phyloP scores from a whole-genome alignment of 2,888 invertebrate species.

The Apotomis capreana region DNA sequence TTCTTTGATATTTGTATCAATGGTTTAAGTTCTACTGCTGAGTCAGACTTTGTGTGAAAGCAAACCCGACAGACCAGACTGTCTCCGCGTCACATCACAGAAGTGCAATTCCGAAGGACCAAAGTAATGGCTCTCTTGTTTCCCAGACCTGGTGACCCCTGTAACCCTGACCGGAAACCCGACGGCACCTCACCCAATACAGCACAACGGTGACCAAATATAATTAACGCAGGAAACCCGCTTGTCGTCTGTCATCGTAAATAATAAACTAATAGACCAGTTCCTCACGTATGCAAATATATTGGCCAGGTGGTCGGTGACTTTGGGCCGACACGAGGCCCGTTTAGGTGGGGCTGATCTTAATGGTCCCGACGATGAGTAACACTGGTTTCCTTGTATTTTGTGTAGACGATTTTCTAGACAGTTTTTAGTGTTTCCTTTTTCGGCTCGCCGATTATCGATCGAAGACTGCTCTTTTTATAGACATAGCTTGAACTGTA shows the following conservation, averaged over 20 bases:
- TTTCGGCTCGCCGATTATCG: too few relatives aligned
- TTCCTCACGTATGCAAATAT: not conserved
- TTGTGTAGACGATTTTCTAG: not conserved
- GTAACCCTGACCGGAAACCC: too few relatives aligned
- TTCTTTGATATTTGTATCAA: too few relatives aligned
- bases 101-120: too few relatives aligned
- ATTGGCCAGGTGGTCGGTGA: slow-evolving; percentile 11
- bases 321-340: slow-evolving; percentile 7
- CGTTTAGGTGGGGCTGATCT: slow-evolving; percentile 2
- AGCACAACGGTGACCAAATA: not conserved
- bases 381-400: slow-evolving; percentile 2
- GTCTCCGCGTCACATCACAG: too few relatives aligned
- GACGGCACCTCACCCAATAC: not conserved
- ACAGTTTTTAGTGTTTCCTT: not conserved
- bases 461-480: too few relatives aligned
- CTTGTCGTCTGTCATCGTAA: not conserved
- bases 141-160: too few relatives aligned
- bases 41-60: too few relatives aligned
- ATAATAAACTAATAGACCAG: slow-evolving; percentile 11
- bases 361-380: not conserved
- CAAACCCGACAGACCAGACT: too few relatives aligned
- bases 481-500: too few relatives aligned
- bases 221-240: not conserved
- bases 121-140: too few relatives aligned
- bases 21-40: too few relatives aligned